A percentile compares a stretch with the other conserved stretches of the same genome.
Conservation (phyloP, 2,797 vertebrate genomes). For the Distichodus sexfasciatus region DNA sequence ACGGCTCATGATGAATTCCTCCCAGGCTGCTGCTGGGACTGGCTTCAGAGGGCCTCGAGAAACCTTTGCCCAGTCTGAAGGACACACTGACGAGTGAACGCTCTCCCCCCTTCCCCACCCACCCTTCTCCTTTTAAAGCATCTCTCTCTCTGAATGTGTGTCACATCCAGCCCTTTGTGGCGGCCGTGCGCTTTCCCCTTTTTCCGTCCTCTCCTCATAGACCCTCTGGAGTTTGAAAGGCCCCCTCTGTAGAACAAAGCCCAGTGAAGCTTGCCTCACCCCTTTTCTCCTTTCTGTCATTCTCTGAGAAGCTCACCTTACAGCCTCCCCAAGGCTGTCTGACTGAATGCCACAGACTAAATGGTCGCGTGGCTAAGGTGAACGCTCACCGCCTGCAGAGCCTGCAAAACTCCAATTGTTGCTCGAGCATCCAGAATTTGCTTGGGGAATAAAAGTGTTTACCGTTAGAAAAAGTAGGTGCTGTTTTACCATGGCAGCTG, state of each 20-base stretch:
- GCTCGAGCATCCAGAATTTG: background rate
- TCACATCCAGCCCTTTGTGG: conserved; percentile 45
- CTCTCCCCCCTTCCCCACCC: background rate
- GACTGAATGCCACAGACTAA: conserved; percentile 25
- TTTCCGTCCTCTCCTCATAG: conserved; percentile 15
- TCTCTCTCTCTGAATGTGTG: conserved; percentile 40
- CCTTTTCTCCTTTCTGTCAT: background rate
- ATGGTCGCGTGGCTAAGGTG: conserved; percentile 7
- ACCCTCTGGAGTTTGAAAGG: conserved; percentile 44
- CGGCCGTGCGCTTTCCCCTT: background rate
- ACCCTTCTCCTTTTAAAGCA: background rate
- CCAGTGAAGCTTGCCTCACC: conserved; percentile 24
- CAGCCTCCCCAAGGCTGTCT: conserved; percentile 26
- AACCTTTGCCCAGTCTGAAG: conserved; percentile 43
- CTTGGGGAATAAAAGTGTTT: background rate
- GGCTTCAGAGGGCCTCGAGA: conserved; percentile 39
- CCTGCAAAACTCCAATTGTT: background rate
- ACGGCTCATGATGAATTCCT: conserved; percentile 39
- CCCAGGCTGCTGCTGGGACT: conserved; percentile 29
- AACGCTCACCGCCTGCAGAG: background rate
- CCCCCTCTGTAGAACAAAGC: conserved; percentile 46
- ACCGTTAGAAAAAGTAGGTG: background rate
- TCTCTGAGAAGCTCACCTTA: conserved; percentile 26
- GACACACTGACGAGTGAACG: conserved; percentile 36
- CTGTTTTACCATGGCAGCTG: background rate